Percentiles rank a stretch among this genome's conserved stretches.
phyloP scores from a whole-genome alignment of 2,888 invertebrate genomes.

The Hyles lineata region DNA sequence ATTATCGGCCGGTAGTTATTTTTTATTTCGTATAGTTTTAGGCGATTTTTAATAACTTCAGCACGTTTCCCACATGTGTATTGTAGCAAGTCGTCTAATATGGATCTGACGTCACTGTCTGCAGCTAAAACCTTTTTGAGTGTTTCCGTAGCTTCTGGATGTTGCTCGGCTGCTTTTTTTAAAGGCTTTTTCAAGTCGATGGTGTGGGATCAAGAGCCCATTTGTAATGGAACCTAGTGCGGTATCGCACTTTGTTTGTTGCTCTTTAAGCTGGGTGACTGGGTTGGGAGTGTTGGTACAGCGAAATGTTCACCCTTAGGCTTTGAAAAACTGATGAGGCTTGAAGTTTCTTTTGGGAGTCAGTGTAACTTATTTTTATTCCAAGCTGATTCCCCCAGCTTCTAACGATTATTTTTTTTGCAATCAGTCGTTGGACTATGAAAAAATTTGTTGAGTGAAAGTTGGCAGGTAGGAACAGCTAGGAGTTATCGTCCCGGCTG shows the following conservation, averaged over 20 bases:
- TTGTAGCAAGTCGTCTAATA: conserved; percentile 35
- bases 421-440: no score
- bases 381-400: conserved; percentile 15
- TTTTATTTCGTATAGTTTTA: conserved; percentile 14
- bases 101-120: conserved; percentile 20
- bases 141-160: conserved; percentile 28
- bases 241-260: neutral
- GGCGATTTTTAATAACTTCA: conserved; percentile 32
- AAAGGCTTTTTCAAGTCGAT: conserved; percentile 17
- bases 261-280: neutral
- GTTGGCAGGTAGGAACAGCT: no score
- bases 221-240: conserved; percentile 31
- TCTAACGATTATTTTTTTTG: neutral
- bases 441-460: no score
- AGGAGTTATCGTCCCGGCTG: no score
- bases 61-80: conserved; percentile 34
- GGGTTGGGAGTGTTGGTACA: conserved; percentile 18
- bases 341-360: conserved; percentile 36
- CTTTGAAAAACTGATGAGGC: conserved; percentile 33
- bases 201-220: conserved; percentile 30
- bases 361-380: conserved; percentile 31
- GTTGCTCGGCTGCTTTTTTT: conserved; percentile 27
- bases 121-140: conserved; percentile 30
- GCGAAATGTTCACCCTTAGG: conserved; percentile 27
- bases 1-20: conserved; percentile 21